Percentiles rank a stretch among this genome's conserved stretches.
Evolutionary conservation across 2,113 vertebrate species (phyloP).

Genomic region (Tringa solitaria): DNA sequence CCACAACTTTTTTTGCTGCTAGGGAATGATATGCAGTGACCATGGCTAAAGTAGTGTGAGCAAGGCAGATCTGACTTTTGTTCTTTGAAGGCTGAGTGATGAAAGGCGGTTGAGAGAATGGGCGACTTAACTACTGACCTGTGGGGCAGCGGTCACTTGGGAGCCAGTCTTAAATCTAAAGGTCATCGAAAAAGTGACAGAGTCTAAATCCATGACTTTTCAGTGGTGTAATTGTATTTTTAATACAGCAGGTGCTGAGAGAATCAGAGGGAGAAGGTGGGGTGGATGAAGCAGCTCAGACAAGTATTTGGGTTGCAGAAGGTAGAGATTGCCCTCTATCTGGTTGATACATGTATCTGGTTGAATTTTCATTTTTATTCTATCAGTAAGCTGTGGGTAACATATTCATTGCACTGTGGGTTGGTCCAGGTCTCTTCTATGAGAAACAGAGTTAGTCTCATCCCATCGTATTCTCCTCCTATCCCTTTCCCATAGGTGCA

Average conservation of each 20-base stretch:
- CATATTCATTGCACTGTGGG: neutral
- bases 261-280: neutral
- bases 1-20: neutral
- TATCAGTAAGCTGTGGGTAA: neutral
- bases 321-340: neutral
- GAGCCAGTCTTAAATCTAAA: slow-evolving; percentile 72
- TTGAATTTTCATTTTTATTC: neutral
- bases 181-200: slow-evolving; percentile 44
- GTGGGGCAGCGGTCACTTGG: slow-evolving; percentile 74
- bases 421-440: neutral
- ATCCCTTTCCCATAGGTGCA: neutral
- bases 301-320: neutral
- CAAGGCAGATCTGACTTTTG: slow-evolving; percentile 57
- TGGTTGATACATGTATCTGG: neutral
- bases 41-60: neutral
- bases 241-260: slow-evolving; percentile 69
- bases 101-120: slow-evolving; percentile 70
- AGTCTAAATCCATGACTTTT: slow-evolving; percentile 47
- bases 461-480: neutral
- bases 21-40: slow-evolving; percentile 31
- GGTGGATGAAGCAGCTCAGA: neutral
- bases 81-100: slow-evolving; percentile 58
- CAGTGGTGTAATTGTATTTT: slow-evolving; percentile 26
- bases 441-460: neutral
- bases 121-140: slow-evolving; percentile 91